A percentile compares a stretch with the other conserved stretches of the same genome.
These are phyloP conservation scores for Macrophya annulata DNA, from an alignment of 2,888 invertebrate species.

Conservation along the genomic window DNA sequence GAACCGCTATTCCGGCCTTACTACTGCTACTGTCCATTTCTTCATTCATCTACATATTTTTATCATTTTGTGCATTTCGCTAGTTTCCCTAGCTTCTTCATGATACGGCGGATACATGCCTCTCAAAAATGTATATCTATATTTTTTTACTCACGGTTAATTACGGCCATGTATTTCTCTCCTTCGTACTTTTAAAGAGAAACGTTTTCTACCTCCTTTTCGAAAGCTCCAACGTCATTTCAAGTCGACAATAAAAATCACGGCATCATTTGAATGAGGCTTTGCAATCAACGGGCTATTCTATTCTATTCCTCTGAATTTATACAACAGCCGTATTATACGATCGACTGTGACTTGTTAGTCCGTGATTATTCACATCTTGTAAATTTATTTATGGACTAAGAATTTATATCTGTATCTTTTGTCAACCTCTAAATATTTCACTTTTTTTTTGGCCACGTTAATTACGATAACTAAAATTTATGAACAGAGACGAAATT, in stretches of 20 bases:
- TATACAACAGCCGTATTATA: neutral
- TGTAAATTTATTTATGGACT: neutral
- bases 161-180: neutral
- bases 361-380: neutral
- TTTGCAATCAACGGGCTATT: slow-evolving; percentile 30
- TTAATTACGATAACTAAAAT: neutral
- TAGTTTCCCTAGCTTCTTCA: too few species aligned
- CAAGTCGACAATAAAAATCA: neutral
- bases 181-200: neutral
- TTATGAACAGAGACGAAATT: neutral
- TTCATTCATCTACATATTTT: neutral
- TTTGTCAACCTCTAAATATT: neutral
- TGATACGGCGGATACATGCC: too few species aligned
- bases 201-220: neutral
- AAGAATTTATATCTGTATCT: neutral
- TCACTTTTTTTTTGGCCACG: too few species aligned
- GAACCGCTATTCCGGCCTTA: neutral
- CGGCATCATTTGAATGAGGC: slow-evolving; percentile 56
- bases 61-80: neutral
- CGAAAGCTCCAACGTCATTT: neutral
- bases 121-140: neutral
- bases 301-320: slow-evolving; percentile 16
- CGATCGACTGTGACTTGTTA: neutral
- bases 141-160: neutral
- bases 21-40: neutral